phyloP scores from a whole-genome alignment of 2,113 vertebrate genomes.

The Anoplopoma fimbria region DNA sequence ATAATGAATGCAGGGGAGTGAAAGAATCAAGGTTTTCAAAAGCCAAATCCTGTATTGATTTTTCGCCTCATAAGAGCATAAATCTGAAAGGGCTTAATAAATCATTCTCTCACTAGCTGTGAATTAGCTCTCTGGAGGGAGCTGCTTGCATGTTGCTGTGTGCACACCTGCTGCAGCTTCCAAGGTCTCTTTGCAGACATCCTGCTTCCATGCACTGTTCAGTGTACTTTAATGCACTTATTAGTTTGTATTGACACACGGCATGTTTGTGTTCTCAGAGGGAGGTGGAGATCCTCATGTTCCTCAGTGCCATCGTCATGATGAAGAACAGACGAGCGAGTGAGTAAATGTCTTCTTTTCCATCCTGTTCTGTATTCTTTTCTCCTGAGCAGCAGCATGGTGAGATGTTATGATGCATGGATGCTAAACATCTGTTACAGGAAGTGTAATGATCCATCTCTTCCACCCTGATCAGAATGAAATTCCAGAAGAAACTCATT shows the following conservation, averaged over 20 bases:
- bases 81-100: too few species aligned
- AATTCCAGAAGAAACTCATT: too few species aligned
- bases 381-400: neutral
- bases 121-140: too few species aligned
- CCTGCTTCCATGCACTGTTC: too few species aligned
- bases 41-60: neutral
- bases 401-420: neutral
- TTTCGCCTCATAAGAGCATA: too few species aligned
- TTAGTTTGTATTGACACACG: too few species aligned
- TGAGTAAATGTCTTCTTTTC: constrained; percentile 79
- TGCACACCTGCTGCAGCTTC: too few species aligned
- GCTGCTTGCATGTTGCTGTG: too few species aligned
- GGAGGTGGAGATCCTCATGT: constrained; percentile 98
- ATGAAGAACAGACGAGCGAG: constrained; percentile 98
- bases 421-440: neutral
- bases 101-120: too few species aligned
- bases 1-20: neutral
- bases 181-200: too few species aligned
- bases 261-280: constrained; percentile 81
- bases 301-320: constrained; percentile 98
- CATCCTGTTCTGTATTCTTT: neutral
- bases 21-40: neutral
- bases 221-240: too few species aligned
- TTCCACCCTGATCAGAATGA: neutral
- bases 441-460: neutral